Evolutionary conservation across 2,888 invertebrate genomes (phyloP).

Genomic region (Hemaris fuciformis): DNA sequence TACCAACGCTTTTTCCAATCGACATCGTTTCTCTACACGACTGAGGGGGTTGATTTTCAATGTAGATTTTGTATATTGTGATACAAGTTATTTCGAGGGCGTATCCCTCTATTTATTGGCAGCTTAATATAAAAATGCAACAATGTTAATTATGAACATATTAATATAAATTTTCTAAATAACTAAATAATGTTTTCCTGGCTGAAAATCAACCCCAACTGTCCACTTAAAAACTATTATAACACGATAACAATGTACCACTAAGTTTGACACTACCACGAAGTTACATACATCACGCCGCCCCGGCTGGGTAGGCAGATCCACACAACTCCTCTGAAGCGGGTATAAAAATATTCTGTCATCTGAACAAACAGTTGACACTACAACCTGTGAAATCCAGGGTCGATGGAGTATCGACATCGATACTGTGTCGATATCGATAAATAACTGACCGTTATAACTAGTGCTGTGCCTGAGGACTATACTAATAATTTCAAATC

Average conservation of each 20-base stretch:
- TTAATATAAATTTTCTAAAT: neutral
- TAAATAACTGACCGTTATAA: no score
- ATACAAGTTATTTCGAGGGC: neutral
- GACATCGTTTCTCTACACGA: slow-evolving; percentile 11
- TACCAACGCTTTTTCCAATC: neutral
- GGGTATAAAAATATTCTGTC: slow-evolving; percentile 68
- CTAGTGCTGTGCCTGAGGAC: neutral
- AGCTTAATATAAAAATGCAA: neutral
- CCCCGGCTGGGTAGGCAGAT: slow-evolving; percentile 1
- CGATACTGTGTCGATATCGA: neutral
- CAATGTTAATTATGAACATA: neutral
- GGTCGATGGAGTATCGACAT: slow-evolving; percentile 18
- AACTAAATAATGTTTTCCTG: neutral
- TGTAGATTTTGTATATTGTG: neutral
- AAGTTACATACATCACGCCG: neutral
- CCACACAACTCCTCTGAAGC: slow-evolving; percentile 35
- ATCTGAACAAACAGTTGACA: slow-evolving; percentile 38
- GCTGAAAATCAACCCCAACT: neutral
- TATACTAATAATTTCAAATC: slow-evolving; percentile 1
- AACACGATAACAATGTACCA: slow-evolving; percentile 26
- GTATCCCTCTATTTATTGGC: neutral
- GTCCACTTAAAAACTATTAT: slow-evolving; percentile 29
- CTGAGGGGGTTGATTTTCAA: neutral
- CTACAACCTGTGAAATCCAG: slow-evolving; percentile 42
- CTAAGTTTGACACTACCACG: slow-evolving; percentile 38